These are phyloP conservation scores for mouse (Mus musculus) DNA, from an alignment of 2,113 vertebrate species.

Conservation along the genomic window DNA sequence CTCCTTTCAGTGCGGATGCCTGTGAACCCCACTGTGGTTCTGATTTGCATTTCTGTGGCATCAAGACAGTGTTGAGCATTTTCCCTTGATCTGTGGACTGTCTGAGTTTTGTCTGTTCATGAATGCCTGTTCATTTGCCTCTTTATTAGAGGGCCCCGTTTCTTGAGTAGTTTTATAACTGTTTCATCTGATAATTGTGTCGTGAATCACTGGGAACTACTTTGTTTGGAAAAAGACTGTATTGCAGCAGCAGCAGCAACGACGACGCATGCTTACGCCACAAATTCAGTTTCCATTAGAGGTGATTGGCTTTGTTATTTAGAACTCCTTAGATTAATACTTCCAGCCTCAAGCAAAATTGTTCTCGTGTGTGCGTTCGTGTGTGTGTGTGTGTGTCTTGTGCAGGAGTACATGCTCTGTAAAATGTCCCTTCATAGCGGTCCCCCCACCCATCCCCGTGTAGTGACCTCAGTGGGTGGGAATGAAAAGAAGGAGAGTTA, in stretches of 20 bases:
- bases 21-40: neutral
- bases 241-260: neutral
- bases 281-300: neutral
- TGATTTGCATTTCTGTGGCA: neutral
- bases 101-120: neutral
- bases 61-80: neutral
- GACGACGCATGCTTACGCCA: neutral
- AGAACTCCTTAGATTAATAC: neutral
- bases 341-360: neutral
- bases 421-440: neutral
- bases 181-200: neutral
- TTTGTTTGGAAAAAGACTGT: neutral
- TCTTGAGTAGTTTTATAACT: neutral
- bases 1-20: neutral
- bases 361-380: too few relatives aligned
- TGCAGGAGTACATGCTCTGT: neutral
- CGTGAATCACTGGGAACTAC: neutral
- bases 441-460: neutral
- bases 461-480: neutral
- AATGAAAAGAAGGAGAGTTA: slow-evolving; percentile 27
- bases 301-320: neutral
- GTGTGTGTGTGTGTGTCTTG: too few relatives aligned
- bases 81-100: too few relatives aligned
- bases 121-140: neutral
- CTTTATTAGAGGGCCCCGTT: neutral